A percentile compares a stretch with the other conserved stretches of the same genome.
Evolutionary conservation across 2,113 vertebrate genomes (phyloP).

Genomic region (Poeciliopsis retropinna): DNA sequence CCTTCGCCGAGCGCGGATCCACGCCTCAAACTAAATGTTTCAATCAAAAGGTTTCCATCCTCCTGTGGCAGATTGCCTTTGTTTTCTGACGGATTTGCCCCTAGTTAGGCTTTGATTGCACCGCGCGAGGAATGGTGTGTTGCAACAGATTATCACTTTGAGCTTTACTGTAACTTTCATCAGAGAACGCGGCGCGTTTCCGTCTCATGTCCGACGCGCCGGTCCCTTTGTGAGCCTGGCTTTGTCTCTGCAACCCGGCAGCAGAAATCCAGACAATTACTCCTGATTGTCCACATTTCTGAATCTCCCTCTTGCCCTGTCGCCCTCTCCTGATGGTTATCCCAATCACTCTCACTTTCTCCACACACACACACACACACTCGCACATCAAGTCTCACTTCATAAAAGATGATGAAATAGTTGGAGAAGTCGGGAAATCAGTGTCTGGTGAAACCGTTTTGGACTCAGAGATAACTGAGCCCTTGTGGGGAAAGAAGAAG

Average conservation of each 20-base stretch:
- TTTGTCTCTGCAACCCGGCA: constrained; percentile 4
- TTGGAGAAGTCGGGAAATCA: constrained; percentile 82
- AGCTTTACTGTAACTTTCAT: constrained; percentile 40
- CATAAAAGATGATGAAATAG: constrained; percentile 81
- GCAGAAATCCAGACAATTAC: constrained; percentile 34
- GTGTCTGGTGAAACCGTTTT: constrained; percentile 75
- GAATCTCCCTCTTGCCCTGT: constrained; percentile 47
- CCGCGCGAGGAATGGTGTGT: constrained; percentile 33
- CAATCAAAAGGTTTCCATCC: constrained; percentile 63
- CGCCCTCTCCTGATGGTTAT: constrained; percentile 31
- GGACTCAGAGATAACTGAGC: constrained; percentile 72
- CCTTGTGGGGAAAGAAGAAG: constrained; percentile 57
- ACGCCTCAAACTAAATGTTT: constrained; percentile 67
- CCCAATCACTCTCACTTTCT: constrained; percentile 31
- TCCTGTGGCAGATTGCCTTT: constrained; percentile 61
- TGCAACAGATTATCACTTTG: constrained; percentile 53
- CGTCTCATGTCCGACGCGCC: constrained; percentile 13
- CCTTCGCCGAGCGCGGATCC: constrained; percentile 25
- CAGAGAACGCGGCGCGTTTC: constrained; percentile 15
- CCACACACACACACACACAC: constrained; percentile 18
- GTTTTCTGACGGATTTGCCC: constrained; percentile 65
- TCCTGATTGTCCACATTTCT: constrained; percentile 44
- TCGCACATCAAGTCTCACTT: constrained; percentile 42
- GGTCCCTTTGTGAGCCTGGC: background rate
- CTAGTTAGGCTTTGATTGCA: constrained; percentile 71